phyloP scores from a whole-genome alignment of 2,888 invertebrate genomes.

The Cephalotes varians region DNA sequence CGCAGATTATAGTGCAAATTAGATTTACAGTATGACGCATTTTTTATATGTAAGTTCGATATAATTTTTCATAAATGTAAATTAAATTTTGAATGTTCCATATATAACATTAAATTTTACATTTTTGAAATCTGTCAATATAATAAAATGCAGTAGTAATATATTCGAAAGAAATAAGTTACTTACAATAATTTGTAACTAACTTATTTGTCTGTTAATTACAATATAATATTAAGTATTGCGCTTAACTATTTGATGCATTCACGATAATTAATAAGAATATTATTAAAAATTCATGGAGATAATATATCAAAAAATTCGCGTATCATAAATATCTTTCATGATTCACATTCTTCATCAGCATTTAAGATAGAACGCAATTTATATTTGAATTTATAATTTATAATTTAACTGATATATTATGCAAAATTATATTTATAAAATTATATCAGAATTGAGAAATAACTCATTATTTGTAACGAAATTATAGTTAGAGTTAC shows the following conservation, averaged over 20 bases:
- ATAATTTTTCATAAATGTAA: slow-evolving; percentile 12
- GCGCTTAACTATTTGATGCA: not conserved
- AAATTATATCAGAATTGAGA: too few relatives aligned
- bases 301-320: not conserved
- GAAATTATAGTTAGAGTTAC: too few relatives aligned
- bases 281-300: slow-evolving; percentile 2
- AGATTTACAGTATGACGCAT: slow-evolving; percentile 1
- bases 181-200: too few relatives aligned
- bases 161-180: not conserved
- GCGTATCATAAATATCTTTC: not conserved
- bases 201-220: too few relatives aligned
- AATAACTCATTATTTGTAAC: too few relatives aligned
- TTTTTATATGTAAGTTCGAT: not conserved
- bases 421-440: slow-evolving; percentile 7
- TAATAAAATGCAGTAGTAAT: not conserved
- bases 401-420: slow-evolving; percentile 9
- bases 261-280: slow-evolving; percentile 2
- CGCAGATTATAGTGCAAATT: slow-evolving; percentile 24
- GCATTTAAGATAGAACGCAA: not conserved
- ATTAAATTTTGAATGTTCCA: not conserved
- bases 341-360: not conserved
- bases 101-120: not conserved
- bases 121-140: slow-evolving; percentile 3
- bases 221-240: slow-evolving; percentile 8
- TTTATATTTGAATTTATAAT: slow-evolving; percentile 28